Percentiles rank a stretch among this genome's conserved stretches.
Evolutionary conservation across 2,797 vertebrate species (phyloP).

Genomic region (Eospalax fontanierii): DNA sequence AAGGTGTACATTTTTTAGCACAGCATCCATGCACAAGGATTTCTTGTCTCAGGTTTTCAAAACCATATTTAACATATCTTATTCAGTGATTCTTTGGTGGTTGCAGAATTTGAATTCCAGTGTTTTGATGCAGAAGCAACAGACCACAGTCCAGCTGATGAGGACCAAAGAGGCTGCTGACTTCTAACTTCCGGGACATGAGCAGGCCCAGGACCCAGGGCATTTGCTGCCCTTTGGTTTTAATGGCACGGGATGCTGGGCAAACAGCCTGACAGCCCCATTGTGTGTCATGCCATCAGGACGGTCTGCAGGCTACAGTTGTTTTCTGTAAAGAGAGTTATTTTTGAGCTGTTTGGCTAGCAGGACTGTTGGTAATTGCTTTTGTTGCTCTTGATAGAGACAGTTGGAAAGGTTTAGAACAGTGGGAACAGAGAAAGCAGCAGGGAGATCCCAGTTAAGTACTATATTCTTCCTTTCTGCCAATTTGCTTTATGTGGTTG

Average conservation of each 20-base stretch:
- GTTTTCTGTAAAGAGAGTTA: slow-evolving; percentile 57
- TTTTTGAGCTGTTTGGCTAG: slow-evolving; percentile 64
- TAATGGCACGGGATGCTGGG: neutral
- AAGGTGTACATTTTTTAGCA: neutral
- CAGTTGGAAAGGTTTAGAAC: slow-evolving; percentile 69
- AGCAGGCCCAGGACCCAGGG: too few species aligned
- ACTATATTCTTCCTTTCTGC: slow-evolving; percentile 75
- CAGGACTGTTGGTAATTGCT: slow-evolving; percentile 79
- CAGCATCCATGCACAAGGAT: neutral
- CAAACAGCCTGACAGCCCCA: neutral
- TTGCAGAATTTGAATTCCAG: neutral
- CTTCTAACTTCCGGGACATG: too few species aligned
- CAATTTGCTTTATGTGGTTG: slow-evolving; percentile 66
- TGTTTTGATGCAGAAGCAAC: neutral
- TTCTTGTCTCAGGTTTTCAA: neutral
- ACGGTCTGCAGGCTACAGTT: neutral
- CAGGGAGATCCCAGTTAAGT: slow-evolving; percentile 68
- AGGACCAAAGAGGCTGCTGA: neutral
- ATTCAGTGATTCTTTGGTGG: neutral
- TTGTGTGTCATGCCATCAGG: neutral
- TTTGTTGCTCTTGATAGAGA: slow-evolving; percentile 71
- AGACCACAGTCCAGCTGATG: neutral
- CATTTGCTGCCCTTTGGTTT: neutral
- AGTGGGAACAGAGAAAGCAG: slow-evolving; percentile 72
- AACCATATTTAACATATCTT: neutral